A percentile compares a stretch with the other conserved stretches of the same genome.
Conservation (phyloP, 2,797 vertebrate species). For the Saguinus oedipus region DNA sequence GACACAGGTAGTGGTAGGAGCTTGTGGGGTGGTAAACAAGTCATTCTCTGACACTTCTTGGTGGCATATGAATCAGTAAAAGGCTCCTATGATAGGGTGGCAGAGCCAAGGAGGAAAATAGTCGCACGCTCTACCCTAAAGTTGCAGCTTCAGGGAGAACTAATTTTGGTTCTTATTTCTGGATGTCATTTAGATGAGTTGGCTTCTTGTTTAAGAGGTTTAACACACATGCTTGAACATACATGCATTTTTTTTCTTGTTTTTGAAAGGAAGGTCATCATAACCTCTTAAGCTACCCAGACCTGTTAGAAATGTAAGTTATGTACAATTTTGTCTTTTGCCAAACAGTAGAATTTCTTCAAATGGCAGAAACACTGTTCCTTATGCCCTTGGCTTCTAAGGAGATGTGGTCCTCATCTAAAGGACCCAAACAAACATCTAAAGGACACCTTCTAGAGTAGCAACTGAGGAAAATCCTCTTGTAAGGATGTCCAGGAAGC, state of each 20-base stretch:
- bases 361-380: not conserved
- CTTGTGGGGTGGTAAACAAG: not conserved
- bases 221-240: not conserved
- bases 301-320: not conserved
- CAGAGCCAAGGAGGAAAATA: not conserved
- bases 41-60: not conserved
- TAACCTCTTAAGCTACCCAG: not conserved
- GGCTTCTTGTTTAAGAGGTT: not conserved
- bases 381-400: not conserved
- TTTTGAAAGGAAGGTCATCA: not conserved
- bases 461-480: not conserved
- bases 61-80: not conserved
- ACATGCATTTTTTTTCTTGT: rapidly evolving
- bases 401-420: rapidly evolving
- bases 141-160: not conserved
- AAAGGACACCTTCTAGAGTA: rapidly evolving
- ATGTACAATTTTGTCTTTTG: not conserved
- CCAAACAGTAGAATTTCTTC: not conserved
- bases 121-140: not conserved
- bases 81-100: rapidly evolving
- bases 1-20: not conserved
- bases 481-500: not conserved
- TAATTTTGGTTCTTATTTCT: not conserved
- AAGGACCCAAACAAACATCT: no score
- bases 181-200: not conserved